A percentile compares a stretch with the other conserved stretches of the same genome.
These are phyloP conservation scores for Contarinia nasturtii DNA, from an alignment of 1,140 invertebrate genomes.

Conservation along the genomic window DNA sequence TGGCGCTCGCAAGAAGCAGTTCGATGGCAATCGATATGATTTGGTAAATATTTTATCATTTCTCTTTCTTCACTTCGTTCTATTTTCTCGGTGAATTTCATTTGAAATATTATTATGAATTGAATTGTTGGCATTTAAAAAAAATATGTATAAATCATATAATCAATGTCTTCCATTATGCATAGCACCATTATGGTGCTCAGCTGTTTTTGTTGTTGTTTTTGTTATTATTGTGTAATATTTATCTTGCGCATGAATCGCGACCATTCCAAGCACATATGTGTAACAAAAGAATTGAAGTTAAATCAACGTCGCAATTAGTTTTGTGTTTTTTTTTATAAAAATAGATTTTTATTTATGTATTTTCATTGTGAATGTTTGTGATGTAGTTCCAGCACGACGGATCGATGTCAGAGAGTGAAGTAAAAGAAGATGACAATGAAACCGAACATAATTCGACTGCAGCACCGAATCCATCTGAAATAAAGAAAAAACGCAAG, in stretches of 20 bases:
- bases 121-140: too few species aligned
- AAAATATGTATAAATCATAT: too few species aligned
- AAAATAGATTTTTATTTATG: neutral
- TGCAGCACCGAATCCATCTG: slow-evolving; percentile 23
- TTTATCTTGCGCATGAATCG: too few species aligned
- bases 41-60: slow-evolving; percentile 26
- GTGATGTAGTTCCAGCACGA: slow-evolving; percentile 28
- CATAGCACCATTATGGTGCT: too few species aligned
- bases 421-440: slow-evolving; percentile 50
- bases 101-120: too few species aligned
- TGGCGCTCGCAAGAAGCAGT: slow-evolving; percentile 27
- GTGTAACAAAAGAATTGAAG: neutral
- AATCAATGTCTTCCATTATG: too few species aligned
- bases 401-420: slow-evolving; percentile 42
- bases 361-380: neutral
- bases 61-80: too few species aligned
- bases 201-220: too few species aligned
- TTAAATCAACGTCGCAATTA: neutral
- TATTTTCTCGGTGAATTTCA: too few species aligned
- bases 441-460: slow-evolving; percentile 35
- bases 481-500: slow-evolving; percentile 28
- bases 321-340: neutral
- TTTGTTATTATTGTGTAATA: too few species aligned
- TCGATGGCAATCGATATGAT: slow-evolving; percentile 40
- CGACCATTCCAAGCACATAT: too few species aligned